A percentile compares a stretch with the other conserved stretches of the same genome.
These are phyloP conservation scores for Corynorhinus townsendii DNA, from an alignment of 2,113 vertebrate species.

Conservation along the genomic window DNA sequence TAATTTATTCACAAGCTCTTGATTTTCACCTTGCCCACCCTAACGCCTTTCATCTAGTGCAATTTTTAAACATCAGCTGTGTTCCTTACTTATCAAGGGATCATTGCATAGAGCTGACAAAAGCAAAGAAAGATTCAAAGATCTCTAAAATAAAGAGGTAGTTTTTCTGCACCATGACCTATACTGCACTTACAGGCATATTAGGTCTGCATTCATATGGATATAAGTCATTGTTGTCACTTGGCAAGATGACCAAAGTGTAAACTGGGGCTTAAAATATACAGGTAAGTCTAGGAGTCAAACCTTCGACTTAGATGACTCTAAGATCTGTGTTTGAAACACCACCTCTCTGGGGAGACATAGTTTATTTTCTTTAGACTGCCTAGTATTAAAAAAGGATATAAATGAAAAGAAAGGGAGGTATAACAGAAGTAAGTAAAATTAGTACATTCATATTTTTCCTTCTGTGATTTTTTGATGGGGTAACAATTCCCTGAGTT, in stretches of 20 bases:
- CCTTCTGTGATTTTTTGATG: neutral
- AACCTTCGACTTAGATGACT: accelerated
- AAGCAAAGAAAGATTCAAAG: neutral
- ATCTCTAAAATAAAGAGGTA: neutral
- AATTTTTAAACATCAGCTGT: constrained; percentile 19
- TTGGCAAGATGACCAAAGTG: neutral
- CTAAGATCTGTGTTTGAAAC: neutral
- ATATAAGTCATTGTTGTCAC: neutral
- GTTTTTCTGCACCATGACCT: neutral
- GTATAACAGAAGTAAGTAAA: neutral
- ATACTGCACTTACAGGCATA: neutral
- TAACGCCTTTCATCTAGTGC: neutral
- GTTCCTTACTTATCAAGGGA: neutral
- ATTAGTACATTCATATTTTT: neutral
- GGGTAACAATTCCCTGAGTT: neutral
- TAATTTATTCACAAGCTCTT: constrained; percentile 51
- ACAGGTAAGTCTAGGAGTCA: neutral
- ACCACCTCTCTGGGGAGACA: neutral
- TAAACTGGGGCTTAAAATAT: neutral
- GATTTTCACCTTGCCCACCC: constrained; percentile 41
- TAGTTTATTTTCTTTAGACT: neutral
- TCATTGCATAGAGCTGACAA: neutral
- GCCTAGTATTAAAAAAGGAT: accelerated
- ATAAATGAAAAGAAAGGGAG: neutral
- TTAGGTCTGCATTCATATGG: neutral